Evolutionary conservation across 2,797 vertebrate genomes (phyloP).

Genomic region (Setipinna tenuifilis): DNA sequence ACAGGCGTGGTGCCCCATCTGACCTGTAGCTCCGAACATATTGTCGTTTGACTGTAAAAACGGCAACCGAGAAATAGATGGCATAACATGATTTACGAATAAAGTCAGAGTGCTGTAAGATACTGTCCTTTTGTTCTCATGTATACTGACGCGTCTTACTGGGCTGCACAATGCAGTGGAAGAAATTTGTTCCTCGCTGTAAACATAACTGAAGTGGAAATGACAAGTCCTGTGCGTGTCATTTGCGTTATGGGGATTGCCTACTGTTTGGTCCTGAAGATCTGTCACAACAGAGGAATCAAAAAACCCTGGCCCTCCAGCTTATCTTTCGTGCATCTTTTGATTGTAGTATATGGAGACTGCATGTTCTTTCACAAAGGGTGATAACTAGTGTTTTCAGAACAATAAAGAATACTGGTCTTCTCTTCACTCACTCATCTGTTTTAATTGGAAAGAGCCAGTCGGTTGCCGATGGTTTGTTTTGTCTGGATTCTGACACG

Average conservation of each 20-base stretch:
- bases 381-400: neutral
- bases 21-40: slow-evolving; percentile 27
- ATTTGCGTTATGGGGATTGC: neutral
- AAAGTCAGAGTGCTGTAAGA: neutral
- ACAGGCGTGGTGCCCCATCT: slow-evolving; percentile 27
- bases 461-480: neutral
- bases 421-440: neutral
- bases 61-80: neutral
- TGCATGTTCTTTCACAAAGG: neutral
- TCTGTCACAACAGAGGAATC: neutral
- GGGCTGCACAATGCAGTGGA: neutral
- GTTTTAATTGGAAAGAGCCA: neutral
- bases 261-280: neutral
- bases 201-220: neutral
- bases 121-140: neutral
- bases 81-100: neutral
- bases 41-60: neutral
- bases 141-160: neutral
- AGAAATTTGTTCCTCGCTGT: neutral
- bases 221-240: neutral
- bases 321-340: neutral
- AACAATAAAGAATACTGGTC: neutral
- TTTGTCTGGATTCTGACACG: slow-evolving; percentile 9
- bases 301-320: neutral
- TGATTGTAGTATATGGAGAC: neutral